Conservation (phyloP, 2,113 vertebrate species). For the Trochalopteron elliotii region DNA sequence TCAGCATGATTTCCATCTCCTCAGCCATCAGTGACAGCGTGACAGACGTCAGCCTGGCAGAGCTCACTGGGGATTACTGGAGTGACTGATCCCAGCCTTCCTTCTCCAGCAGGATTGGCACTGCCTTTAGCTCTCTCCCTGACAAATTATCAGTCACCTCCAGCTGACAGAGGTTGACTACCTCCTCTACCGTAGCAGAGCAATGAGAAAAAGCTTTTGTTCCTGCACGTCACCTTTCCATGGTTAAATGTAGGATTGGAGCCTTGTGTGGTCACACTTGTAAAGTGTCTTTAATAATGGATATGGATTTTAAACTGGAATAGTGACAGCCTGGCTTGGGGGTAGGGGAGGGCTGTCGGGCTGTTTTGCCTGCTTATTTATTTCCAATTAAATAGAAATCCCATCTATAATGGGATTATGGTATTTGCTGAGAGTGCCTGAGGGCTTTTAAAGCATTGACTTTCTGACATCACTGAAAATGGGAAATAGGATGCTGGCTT, state of each 20-base stretch:
- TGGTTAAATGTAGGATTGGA: neutral
- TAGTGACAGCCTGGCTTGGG: neutral
- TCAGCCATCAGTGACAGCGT: neutral
- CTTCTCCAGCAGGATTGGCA: neutral
- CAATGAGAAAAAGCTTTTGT: neutral
- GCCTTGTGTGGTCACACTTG: neutral
- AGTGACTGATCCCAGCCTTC: neutral
- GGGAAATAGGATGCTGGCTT: neutral
- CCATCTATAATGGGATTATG: neutral
- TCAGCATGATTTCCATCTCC: neutral
- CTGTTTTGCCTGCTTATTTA: neutral
- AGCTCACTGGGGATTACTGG: neutral
- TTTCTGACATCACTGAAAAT: neutral
- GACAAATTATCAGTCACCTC: neutral
- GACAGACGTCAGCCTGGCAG: neutral
- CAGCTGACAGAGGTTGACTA: neutral
- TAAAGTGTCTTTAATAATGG: neutral
- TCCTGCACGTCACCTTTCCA: neutral
- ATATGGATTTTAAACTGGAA: neutral
- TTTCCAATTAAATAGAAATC: constrained; percentile 12
- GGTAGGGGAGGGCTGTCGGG: neutral
- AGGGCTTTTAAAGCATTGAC: neutral
- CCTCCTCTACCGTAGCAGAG: neutral
- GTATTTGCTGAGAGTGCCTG: neutral
- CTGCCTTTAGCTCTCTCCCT: neutral